Evolutionary conservation across 2,888 invertebrate genomes (phyloP), one percentile per base, ranked within the genome.

Genomic region (Autographa gamma): DNA sequence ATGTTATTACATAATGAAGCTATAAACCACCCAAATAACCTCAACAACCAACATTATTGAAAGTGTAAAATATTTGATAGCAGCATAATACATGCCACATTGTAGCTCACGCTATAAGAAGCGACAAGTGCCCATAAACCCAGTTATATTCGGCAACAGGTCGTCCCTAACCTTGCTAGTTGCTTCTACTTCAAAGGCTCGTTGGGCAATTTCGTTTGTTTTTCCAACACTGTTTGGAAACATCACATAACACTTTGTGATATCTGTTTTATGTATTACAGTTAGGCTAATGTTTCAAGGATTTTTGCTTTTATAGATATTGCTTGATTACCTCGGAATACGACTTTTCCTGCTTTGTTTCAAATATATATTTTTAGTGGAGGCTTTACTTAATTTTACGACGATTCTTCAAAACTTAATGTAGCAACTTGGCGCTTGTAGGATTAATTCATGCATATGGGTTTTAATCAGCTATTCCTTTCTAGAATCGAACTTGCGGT

Each of bases 141-240:
- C 71, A 70, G 83, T 63, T 74, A 70, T 72, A 63, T 74, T 71
- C 64, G 63, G 69, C 84, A 83, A 83, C 82, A 84, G 80, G 82
- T 83, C 74, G 76, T 61, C 63, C 60, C 59, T 72, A 69, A 72
- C 74, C 80, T 83, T 74, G 79, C 48, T 74, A 67, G 77, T 83
- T 74, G 79, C 48, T 74, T 66, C 65, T 63, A 71, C 71, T 74
- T 77, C 73, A 72, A 81, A 77, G 73, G 63, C 25, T 9, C 71
- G 71, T 74, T 73, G 61, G 71, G 67, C 69, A 19, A 68, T 72
- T 66, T 62, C 48, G 63, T 73, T 56, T 61, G 63, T 74, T 71
- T 71, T 67, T 71, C 59, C 62, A 60, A 61, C 68, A 70, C 63
- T 59, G 61, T 56, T 71, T 60, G n/a, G 43, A 38, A 25, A 56